Evolutionary conservation across 2,113 vertebrate genomes (phyloP), one percentile per base, ranked within the genome.

Genomic region (Spilogale gracilis): DNA sequence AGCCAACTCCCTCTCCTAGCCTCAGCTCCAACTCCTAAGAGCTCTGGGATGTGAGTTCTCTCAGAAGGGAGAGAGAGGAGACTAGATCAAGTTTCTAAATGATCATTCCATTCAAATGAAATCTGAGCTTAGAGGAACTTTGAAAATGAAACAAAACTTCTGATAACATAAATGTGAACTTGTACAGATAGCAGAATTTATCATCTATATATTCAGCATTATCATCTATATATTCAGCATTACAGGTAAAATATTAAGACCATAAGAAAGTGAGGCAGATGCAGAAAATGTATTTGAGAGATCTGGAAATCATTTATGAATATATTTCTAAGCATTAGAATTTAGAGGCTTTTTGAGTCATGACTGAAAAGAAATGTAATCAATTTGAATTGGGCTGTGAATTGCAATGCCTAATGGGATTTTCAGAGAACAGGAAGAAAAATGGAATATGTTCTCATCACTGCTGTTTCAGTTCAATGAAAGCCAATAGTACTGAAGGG

Each of bases 121-220:
- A 94, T 27, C 63, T 89, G 45, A 92, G n/a, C 52, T 73, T 81
- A 83, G 18, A 25, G 67, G 56, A 89, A 93, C 30, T 94, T 91
- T 43, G 96, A 91, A 88, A 20, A 86, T 67, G 79, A 79, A 71
- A 91, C 21, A 67, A 85, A 94, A 74, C 21, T 63, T 85, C 71
- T n/a, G 16, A 63, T 86, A 78, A 81, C 32, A 48, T 60, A 86
- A 90, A 69, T 65, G 60, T 48, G 61, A 94, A 84, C 45, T 67
- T 91, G 6, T 20, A 54, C 25, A 80, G 61, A 73, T 21, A 96
- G 16, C 14, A 61, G 79, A 63, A 86, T 58, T 69, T 52, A 91
- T 67, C 23, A 54, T 90, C 50, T 27, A 63, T 25, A 67, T 50
- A 95, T 30, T 83, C 89, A 89, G 13, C 45, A 17, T 18, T 58